A percentile compares a stretch with the other conserved stretches of the same genome.
phyloP scores from a whole-genome alignment of 2,113 vertebrate species.

The Philantomba maxwellii region DNA sequence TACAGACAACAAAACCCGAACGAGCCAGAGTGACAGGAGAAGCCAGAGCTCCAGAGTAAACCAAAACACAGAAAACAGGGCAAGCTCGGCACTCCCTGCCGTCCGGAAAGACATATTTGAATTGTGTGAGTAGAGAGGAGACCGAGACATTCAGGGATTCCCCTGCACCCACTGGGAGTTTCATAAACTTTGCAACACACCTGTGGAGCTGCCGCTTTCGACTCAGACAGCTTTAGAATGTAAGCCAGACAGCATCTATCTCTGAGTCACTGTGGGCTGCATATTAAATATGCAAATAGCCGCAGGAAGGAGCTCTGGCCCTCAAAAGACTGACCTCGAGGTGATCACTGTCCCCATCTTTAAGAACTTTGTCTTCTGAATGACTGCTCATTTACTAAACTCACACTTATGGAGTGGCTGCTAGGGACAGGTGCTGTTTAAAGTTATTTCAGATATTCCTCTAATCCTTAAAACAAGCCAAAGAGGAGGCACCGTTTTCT shows the following conservation, averaged over 20 bases:
- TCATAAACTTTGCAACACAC: background rate
- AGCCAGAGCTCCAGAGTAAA: conserved; percentile 39
- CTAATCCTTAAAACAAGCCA: background rate
- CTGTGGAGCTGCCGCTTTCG: background rate
- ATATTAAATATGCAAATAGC: background rate
- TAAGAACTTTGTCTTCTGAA: background rate
- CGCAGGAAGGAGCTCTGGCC: background rate
- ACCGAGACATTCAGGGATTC: background rate
- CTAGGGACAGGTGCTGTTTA: background rate
- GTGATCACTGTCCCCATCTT: background rate
- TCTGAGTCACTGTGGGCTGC: background rate
- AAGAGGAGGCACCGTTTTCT: background rate
- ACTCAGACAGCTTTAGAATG: background rate
- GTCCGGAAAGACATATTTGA: background rate
- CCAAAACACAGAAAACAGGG: conserved; percentile 29
- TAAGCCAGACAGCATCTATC: background rate
- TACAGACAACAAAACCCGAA: conserved; percentile 75
- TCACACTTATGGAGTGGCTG: background rate
- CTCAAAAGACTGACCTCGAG: background rate
- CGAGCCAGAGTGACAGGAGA: conserved; percentile 62
- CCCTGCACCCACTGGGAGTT: background rate
- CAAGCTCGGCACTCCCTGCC: background rate
- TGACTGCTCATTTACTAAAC: background rate
- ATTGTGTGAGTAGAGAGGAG: background rate
- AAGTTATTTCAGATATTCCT: conserved; percentile 11